Conservation (phyloP, 2,113 vertebrate genomes). For the Emberiza fucata region DNA sequence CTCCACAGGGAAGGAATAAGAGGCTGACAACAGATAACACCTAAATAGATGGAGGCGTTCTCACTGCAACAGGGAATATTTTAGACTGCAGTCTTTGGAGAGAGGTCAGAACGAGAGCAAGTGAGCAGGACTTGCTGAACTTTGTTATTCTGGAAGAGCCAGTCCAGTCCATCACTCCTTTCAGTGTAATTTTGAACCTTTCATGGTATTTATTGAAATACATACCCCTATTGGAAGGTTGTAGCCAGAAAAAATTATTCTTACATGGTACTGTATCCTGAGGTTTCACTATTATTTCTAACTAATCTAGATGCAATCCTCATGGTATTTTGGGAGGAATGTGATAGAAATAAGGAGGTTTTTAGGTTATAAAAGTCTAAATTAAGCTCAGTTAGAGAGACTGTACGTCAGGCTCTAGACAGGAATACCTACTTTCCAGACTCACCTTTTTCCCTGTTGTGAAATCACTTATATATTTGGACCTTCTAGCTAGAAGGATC, state of each 20-base stretch:
- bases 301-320: conserved; percentile 59
- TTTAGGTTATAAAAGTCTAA: conserved; percentile 69
- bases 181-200: conserved; percentile 11
- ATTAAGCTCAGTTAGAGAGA: conserved; percentile 57
- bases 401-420: conserved; percentile 30
- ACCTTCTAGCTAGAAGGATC: conserved; percentile 45
- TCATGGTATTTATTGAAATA: conserved; percentile 34
- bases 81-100: conserved; percentile 20
- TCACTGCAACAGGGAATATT: background rate
- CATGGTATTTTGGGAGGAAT: conserved; percentile 46
- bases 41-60: background rate
- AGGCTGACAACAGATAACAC: background rate
- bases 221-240: conserved; percentile 5
- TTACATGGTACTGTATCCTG: background rate
- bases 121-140: conserved; percentile 26
- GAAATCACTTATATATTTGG: conserved; percentile 64
- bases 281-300: conserved; percentile 60
- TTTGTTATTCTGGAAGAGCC: conserved; percentile 25
- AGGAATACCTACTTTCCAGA: conserved; percentile 34
- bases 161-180: background rate
- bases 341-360: conserved; percentile 51
- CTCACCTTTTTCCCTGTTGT: conserved; percentile 16
- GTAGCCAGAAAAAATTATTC: conserved; percentile 32
- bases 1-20: background rate
- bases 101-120: conserved; percentile 46